Conservation (phyloP, 30 jellyfish, hydroid and myxozoan species). For the Aurelia coerulea region DNA sequence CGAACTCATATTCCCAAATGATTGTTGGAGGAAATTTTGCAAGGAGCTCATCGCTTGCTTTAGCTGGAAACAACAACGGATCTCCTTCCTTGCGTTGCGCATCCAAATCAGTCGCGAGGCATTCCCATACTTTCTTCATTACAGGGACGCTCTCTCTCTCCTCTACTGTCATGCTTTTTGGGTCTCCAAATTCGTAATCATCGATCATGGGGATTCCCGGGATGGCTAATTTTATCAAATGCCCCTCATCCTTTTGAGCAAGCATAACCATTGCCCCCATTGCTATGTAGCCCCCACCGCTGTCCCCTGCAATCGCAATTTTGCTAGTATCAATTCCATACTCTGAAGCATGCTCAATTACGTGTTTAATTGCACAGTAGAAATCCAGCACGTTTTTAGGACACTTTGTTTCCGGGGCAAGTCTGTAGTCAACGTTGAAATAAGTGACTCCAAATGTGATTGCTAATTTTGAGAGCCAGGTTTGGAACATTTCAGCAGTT, state of each 20-base stretch:
- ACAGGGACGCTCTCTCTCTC: constrained; percentile 2
- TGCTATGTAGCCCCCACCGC: constrained; percentile 57
- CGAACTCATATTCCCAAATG: constrained; percentile 32
- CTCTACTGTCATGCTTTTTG: constrained; percentile 40
- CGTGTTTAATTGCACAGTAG: too few species aligned
- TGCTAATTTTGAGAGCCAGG: constrained; percentile 13
- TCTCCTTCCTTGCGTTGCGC: constrained; percentile 27
- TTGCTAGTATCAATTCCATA: constrained; percentile 37
- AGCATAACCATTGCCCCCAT: too few species aligned
- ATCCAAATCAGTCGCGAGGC: constrained; percentile 25
- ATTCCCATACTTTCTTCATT: constrained; percentile 40
- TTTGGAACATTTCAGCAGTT: constrained; percentile 17
- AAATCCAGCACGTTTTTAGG: too few species aligned
- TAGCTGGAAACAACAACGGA: constrained; percentile 54
- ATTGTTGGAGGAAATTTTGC: constrained; percentile 43
- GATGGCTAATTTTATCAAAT: background rate
- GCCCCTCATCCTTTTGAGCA: too few species aligned
- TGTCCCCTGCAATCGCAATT: constrained; percentile 40
- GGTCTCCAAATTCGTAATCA: constrained; percentile 48
- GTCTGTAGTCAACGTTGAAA: too few species aligned
- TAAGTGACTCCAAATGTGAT: background rate
- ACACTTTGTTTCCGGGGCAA: too few species aligned
- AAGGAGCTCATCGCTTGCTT: constrained; percentile 31
- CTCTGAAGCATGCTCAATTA: background rate
- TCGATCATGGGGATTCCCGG: constrained; percentile 48